Conservation (phyloP, 2,888 invertebrate genomes). For the Suillia variegata region DNA sequence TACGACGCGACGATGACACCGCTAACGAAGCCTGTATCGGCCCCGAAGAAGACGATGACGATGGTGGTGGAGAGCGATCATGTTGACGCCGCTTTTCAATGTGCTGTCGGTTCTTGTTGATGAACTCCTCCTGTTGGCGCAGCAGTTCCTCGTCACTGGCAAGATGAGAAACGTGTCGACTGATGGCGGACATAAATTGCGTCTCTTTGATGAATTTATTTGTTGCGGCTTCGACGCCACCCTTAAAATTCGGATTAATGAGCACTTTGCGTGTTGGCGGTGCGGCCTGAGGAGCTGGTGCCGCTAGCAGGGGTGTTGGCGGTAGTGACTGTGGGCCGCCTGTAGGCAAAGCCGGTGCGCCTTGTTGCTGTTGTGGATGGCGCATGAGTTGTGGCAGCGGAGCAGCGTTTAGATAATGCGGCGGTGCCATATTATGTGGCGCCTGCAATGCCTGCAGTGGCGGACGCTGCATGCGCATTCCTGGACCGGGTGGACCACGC, state of each 20-base stretch:
- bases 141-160: conserved; percentile 59
- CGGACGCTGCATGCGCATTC: conserved; percentile 64
- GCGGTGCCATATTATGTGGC: conserved; percentile 38
- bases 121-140: conserved; percentile 61
- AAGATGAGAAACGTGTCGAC: conserved; percentile 43
- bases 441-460: conserved; percentile 53
- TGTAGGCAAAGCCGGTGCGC: conserved; percentile 22
- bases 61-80: conserved; percentile 53
- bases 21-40: not conserved
- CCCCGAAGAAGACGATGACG: not conserved
- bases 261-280: conserved; percentile 52
- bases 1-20: conserved; percentile 34
- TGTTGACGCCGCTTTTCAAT: conserved; percentile 60
- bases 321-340: conserved; percentile 13
- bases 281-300: conserved; percentile 10
- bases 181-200: conserved; percentile 58
- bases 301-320: conserved; percentile 4
- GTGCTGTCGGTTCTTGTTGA: conserved; percentile 60
- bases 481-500: conserved; percentile 42
- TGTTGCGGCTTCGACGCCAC: conserved; percentile 61
- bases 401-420: conserved; percentile 43
- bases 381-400: too few species aligned
- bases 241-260: conserved; percentile 62
- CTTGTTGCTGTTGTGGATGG: conserved; percentile 30
- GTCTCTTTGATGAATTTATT: conserved; percentile 61